phyloP scores from a whole-genome alignment of 92 coral and sea anemone genomes.

The Muricea muricata region DNA sequence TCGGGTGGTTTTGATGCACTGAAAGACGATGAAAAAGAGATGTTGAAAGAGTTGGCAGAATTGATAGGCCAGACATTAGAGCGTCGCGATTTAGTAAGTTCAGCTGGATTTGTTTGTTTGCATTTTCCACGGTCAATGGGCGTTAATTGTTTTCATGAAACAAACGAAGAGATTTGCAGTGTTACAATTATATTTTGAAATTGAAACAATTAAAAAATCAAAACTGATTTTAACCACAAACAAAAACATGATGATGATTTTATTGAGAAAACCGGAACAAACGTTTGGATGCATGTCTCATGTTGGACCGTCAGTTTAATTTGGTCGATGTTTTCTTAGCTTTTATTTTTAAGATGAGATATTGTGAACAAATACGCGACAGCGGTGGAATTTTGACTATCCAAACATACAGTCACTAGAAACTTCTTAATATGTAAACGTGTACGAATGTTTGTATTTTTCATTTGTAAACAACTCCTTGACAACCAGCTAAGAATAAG shows the following conservation, averaged over 20 bases:
- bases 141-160: conserved; percentile 7
- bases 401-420: neutral
- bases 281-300: too few species aligned
- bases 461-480: neutral
- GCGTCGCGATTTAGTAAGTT: neutral
- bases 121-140: conserved; percentile 14
- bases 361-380: too few species aligned
- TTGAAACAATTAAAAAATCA: neutral
- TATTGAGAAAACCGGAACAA: too few species aligned
- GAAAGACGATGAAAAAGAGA: too few species aligned
- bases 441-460: neutral
- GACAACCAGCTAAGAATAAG: neutral
- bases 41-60: too few species aligned
- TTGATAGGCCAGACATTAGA: too few species aligned
- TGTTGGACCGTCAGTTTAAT: too few species aligned
- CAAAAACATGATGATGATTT: neutral
- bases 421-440: too few species aligned
- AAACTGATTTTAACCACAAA: neutral
- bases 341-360: too few species aligned
- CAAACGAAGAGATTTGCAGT: conserved; percentile 15
- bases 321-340: neutral
- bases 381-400: too few species aligned
- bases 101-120: neutral
- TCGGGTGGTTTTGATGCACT: too few species aligned
- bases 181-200: conserved; percentile 29